A percentile compares a stretch with the other conserved stretches of the same genome.
Evolutionary conservation across 2,113 vertebrate genomes (phyloP).

Genomic region (Podarcis raffonei): DNA sequence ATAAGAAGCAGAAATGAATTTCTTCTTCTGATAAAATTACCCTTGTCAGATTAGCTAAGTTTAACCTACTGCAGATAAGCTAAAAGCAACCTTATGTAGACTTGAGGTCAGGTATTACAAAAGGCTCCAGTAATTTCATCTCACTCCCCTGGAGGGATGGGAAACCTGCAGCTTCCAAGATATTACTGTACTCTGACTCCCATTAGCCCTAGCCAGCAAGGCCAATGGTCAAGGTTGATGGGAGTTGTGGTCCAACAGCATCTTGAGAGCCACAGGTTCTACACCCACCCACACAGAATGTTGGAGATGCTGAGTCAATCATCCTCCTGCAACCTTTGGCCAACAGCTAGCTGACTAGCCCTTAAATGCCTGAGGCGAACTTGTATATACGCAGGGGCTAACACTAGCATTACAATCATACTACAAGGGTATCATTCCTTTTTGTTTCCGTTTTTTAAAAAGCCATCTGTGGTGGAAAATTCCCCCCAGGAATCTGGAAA

Average conservation of each 20-base stretch:
- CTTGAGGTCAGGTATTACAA: background rate
- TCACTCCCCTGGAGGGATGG: too few species aligned
- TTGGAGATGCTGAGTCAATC: background rate
- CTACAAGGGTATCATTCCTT: background rate
- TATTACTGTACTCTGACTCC: too few species aligned
- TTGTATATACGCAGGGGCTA: background rate
- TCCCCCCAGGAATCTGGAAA: background rate
- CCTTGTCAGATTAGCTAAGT: background rate
- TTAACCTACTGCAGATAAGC: background rate
- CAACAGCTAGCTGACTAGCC: background rate
- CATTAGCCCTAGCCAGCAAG: too few species aligned
- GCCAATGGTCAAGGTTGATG: too few species aligned
- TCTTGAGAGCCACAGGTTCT: too few species aligned
- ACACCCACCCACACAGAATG: too few species aligned
- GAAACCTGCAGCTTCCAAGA: too few species aligned
- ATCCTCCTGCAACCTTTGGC: accelerated
- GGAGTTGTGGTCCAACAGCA: too few species aligned
- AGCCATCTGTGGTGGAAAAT: background rate
- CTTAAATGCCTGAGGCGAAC: background rate
- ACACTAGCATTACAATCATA: background rate
- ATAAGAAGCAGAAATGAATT: background rate
- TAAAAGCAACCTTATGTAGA: background rate
- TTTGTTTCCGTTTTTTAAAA: background rate
- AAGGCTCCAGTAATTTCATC: too few species aligned
- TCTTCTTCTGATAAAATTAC: background rate